Conservation (phyloP, 2,113 vertebrate species). For the Hassar affinis region DNA sequence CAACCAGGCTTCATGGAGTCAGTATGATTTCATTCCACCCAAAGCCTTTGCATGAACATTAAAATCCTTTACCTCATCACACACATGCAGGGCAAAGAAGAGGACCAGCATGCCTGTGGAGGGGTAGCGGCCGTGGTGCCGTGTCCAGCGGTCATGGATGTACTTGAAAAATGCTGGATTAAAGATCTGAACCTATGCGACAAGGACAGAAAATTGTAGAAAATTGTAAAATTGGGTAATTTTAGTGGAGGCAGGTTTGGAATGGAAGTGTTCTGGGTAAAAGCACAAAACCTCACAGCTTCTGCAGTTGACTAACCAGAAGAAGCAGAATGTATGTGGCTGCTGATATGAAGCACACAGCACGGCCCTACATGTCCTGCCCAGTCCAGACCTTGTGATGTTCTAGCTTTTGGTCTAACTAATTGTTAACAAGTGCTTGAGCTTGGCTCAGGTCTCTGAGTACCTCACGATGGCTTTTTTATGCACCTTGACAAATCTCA, state of each 20-base stretch:
- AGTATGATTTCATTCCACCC: not conserved
- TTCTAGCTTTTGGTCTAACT: not conserved
- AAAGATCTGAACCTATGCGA: conserved; percentile 90
- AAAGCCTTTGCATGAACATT: too few species aligned
- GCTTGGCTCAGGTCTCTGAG: not conserved
- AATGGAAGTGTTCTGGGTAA: not conserved
- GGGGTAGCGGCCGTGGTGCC: conserved; percentile 94
- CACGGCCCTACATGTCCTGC: not conserved
- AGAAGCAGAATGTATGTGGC: not conserved
- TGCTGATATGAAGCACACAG: not conserved
- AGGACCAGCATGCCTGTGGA: conserved; percentile 97
- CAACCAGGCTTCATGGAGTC: not conserved
- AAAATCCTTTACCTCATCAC: conserved; percentile 83
- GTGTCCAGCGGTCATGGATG: conserved; percentile 94
- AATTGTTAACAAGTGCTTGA: not conserved
- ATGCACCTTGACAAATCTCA: not conserved
- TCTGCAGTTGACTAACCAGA: not conserved
- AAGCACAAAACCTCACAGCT: not conserved
- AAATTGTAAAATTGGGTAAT: too few species aligned
- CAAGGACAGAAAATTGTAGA: not conserved
- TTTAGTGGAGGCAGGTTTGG: not conserved
- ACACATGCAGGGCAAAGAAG: conserved; percentile 94
- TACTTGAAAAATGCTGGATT: conserved; percentile 99
- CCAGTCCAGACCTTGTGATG: not conserved
- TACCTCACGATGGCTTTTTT: not conserved